phyloP scores from a whole-genome alignment of 2,797 vertebrate genomes.

The Galago senegalensis region DNA sequence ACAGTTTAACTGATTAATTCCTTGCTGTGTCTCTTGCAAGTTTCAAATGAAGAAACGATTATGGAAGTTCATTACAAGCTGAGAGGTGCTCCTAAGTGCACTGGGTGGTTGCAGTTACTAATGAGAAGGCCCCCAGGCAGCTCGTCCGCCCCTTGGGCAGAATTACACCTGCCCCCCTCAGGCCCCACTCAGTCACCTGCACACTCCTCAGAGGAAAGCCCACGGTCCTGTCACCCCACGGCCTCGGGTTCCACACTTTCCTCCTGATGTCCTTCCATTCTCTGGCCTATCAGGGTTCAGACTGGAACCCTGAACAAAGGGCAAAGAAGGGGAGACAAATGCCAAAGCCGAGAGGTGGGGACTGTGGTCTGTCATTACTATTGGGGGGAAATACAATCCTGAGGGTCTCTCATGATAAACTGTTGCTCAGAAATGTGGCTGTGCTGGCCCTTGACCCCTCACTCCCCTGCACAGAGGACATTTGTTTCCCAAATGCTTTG shows the following conservation, averaged over 20 bases:
- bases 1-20: conserved; percentile 38
- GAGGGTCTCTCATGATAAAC: not conserved
- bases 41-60: conserved; percentile 38
- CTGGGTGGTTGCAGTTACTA: not conserved
- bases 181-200: not conserved
- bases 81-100: conserved; percentile 5
- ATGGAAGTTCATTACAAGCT: conserved; percentile 46
- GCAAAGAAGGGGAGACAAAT: not conserved
- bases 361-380: too few species aligned
- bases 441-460: accelerated
- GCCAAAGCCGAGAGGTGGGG: not conserved
- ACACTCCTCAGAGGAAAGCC: not conserved
- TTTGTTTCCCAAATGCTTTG: not conserved
- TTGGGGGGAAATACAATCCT: not conserved
- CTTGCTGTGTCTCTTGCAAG: conserved; percentile 41
- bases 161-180: not conserved
- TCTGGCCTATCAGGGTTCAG: not conserved
- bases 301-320: not conserved
- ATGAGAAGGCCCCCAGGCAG: not conserved
- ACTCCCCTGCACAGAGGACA: accelerated
- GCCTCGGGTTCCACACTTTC: accelerated
- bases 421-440: not conserved
- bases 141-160: not conserved
- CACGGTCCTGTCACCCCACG: accelerated
- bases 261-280: not conserved